Evolutionary conservation across 2,888 invertebrate genomes (phyloP).

Genomic region (Petrolisthes manimaculis): DNA sequence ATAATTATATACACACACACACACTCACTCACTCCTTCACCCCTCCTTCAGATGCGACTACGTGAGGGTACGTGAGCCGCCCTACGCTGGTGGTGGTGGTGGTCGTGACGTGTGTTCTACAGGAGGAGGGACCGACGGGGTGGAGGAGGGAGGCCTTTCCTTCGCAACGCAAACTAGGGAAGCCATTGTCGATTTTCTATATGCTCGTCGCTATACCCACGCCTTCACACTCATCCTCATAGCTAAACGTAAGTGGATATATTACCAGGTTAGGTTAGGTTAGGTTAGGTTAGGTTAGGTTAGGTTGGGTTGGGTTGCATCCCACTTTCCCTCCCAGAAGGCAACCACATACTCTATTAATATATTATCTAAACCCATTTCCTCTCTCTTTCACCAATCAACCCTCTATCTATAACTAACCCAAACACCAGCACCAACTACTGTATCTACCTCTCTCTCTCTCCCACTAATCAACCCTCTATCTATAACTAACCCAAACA

Average conservation of each 20-base stretch:
- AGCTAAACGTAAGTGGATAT: slow-evolving; percentile 50
- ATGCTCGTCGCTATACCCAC: slow-evolving; percentile 43
- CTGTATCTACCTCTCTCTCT: too few relatives aligned
- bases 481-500: too few relatives aligned
- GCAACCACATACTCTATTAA: too few relatives aligned
- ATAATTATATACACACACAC: not conserved
- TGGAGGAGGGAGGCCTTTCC: not conserved
- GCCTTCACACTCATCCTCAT: slow-evolving; percentile 56
- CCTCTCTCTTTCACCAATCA: too few relatives aligned
- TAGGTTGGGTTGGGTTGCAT: not conserved
- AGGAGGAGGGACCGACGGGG: slow-evolving; percentile 19
- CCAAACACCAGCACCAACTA: too few relatives aligned
- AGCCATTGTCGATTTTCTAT: slow-evolving; percentile 59
- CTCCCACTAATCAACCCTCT: too few relatives aligned
- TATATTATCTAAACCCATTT: not conserved
- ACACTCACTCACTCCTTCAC: not conserved
- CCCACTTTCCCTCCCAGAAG: too few relatives aligned
- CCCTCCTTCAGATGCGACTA: slow-evolving; percentile 61
- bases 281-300: slow-evolving; percentile 3
- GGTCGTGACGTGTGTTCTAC: slow-evolving; percentile 60
- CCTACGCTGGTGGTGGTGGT: slow-evolving; percentile 48
- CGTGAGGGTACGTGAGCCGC: slow-evolving; percentile 61
- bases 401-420: too few relatives aligned
- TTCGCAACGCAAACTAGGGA: slow-evolving; percentile 60
- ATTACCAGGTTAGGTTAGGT: not conserved